Base-by-base conservation (phyloP, 2,113 vertebrate species). In the Hystrix brachyura region DNA sequence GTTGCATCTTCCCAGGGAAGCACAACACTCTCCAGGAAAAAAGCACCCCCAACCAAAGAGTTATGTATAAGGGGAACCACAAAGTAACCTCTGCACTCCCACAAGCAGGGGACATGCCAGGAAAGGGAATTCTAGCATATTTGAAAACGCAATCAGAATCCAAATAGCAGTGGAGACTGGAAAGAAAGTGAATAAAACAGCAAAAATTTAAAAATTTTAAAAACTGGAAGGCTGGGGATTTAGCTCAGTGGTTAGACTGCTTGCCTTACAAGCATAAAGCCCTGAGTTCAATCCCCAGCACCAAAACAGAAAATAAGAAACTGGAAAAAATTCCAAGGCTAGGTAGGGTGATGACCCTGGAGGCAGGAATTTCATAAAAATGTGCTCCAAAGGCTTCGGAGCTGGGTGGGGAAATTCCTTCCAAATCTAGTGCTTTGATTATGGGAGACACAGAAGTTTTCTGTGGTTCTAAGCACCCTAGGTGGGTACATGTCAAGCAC, bases 281-380 rank as follows among this genome's bases (percentile, higher is more conserved):
- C 38, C 38, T 38, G 38, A 38, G 38, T 38, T 38, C 38, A 38
- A 38, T 38, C 38, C 38, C 38, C 23, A 48, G 27, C 34, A 74
- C 14, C 1, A 29, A 27, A 19, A 21, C 21, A 91, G 84, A 57
- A 83, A 38, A 38, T 38, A 38, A 38, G 38, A 78, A 71, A 57
- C 64, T 86, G 51, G 46, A 85, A 79, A 94, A 95, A 82, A 65
- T 69, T 86, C 85, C 91, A 90, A 80, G 53, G 80, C 71, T 62
- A 65, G 71, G 79, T 62, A 65, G 71, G 79, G 48, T 76, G 53
- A 92, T 69, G 48, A 11, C 81, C 64, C 67, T 84, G 38, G 83
- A 97, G 88, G 46, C 53, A 93, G 94, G 87, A 90, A 98, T 83
- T 86, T 84, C 64, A 69, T 60, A 64, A 80, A 86, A 95, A 84